phyloP scores from a whole-genome alignment of 2,888 invertebrate species.

The Argynnis bischoffii region DNA sequence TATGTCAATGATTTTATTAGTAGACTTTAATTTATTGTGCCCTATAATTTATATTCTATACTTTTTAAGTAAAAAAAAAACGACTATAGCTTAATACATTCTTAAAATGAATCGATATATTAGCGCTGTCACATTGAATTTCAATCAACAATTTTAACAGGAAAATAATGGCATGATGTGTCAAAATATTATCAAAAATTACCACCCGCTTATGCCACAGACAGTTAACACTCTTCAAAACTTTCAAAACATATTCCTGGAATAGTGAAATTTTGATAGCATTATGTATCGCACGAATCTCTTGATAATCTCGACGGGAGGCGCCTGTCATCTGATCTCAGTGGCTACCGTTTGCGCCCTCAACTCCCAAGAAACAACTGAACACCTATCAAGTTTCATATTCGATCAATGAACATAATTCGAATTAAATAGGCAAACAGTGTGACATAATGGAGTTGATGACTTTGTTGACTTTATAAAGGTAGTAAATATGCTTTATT shows the following conservation, averaged over 20 bases:
- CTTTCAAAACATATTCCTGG: conserved; percentile 43
- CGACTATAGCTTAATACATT: background rate
- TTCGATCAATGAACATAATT: conserved; percentile 63
- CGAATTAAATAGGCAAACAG: conserved; percentile 48
- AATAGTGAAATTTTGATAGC: conserved; percentile 46
- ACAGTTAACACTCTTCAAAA: conserved; percentile 43
- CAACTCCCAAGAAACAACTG: conserved; percentile 49
- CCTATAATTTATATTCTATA: too few species aligned
- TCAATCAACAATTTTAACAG: conserved; percentile 7
- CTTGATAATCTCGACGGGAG: conserved; percentile 58
- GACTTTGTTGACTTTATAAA: conserved; percentile 43
- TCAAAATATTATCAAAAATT: conserved; percentile 31
- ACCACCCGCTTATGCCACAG: conserved; percentile 34
- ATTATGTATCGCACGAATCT: conserved; percentile 40
- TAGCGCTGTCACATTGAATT: conserved; percentile 7
- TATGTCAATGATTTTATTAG: too few species aligned
- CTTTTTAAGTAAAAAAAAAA: too few species aligned
- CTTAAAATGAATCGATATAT: conserved; percentile 8
- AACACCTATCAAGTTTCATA: conserved; percentile 63
- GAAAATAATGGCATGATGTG: conserved; percentile 14
- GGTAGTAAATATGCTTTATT: too few species aligned
- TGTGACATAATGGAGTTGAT: conserved; percentile 39
- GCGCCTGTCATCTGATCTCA: conserved; percentile 67
- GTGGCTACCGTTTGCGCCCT: conserved; percentile 71
- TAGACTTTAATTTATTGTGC: too few species aligned